Conservation (phyloP, 1,140 invertebrate species). For the Prorops nasuta region DNA sequence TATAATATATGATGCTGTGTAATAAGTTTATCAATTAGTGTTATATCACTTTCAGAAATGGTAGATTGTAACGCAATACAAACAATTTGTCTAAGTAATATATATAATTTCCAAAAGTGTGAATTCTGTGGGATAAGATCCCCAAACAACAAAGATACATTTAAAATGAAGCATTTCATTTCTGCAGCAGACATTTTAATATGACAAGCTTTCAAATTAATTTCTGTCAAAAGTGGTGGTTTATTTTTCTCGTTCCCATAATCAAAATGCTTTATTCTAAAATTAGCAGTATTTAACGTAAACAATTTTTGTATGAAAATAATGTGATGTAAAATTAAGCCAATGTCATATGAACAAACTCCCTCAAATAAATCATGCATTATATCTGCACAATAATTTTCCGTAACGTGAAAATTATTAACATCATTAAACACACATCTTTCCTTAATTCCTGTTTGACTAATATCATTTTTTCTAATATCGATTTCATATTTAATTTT, state of each 20-base stretch:
- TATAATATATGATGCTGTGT: neutral
- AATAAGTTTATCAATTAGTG: neutral
- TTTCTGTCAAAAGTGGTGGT: neutral
- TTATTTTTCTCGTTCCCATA: neutral
- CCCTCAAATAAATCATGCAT: conserved; percentile 15
- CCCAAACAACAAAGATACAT: conserved; percentile 27
- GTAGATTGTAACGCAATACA: neutral
- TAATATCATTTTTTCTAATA: conserved; percentile 10
- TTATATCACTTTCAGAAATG: neutral
- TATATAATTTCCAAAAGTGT: conserved; percentile 29
- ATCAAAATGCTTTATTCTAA: neutral
- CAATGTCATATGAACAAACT: neutral
- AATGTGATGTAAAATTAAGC: neutral
- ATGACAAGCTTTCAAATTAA: conserved; percentile 15
- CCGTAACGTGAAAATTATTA: conserved; percentile 8
- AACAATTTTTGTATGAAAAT: neutral
- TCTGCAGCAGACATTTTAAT: conserved; percentile 30
- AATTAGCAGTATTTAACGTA: neutral
- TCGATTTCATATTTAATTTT: conserved; percentile 14
- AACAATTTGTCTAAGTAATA: conserved; percentile 21
- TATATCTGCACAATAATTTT: conserved; percentile 17
- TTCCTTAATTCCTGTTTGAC: conserved; percentile 18
- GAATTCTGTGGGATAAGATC: conserved; percentile 26
- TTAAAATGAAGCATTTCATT: conserved; percentile 28
- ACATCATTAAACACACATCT: conserved; percentile 19